Percentiles rank a stretch among this genome's conserved stretches.
Conservation (phyloP, 2,797 vertebrate genomes). For the Hoplostethus mediterraneus region DNA sequence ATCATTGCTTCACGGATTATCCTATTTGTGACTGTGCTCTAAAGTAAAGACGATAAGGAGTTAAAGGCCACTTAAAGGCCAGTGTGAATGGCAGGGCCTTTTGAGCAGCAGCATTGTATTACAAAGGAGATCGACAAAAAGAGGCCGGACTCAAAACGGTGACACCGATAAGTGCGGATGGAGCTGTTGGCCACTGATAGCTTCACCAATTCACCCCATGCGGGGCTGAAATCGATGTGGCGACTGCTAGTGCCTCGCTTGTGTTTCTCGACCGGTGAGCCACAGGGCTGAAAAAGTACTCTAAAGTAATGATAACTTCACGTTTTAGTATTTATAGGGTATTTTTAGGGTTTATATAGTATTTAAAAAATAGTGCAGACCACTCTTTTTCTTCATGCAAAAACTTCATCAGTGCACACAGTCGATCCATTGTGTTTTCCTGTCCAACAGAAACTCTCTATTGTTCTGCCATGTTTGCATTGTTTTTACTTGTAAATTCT, state of each 20-base stretch:
- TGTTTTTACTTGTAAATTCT: conserved; percentile 62
- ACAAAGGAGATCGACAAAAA: conserved; percentile 43
- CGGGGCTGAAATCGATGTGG: conserved; percentile 59
- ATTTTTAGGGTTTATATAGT: no score
- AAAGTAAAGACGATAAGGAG: conserved; percentile 56
- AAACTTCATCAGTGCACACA: conserved; percentile 25
- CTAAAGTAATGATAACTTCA: no score
- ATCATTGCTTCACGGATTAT: not conserved
- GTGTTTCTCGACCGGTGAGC: conserved; percentile 12
- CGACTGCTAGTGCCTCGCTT: conserved; percentile 39
- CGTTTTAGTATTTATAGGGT: no score
- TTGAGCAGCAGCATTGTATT: conserved; percentile 62
- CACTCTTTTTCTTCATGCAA: not conserved
- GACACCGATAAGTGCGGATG: conserved; percentile 60
- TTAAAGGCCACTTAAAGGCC: conserved; percentile 79
- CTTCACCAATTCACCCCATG: conserved; percentile 50
- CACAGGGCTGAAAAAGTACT: not conserved
- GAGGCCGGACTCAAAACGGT: conserved; percentile 44
- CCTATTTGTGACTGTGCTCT: conserved; percentile 44
- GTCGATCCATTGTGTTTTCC: conserved; percentile 41
- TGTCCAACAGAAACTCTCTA: conserved; percentile 43
- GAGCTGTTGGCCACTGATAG: conserved; percentile 63
- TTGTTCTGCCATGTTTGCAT: conserved; percentile 63
- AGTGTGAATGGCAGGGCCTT: conserved; percentile 72
- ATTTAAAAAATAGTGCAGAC: no score